Conservation (phyloP, 2,888 invertebrate species). For the Myopa tessellatipennis region DNA sequence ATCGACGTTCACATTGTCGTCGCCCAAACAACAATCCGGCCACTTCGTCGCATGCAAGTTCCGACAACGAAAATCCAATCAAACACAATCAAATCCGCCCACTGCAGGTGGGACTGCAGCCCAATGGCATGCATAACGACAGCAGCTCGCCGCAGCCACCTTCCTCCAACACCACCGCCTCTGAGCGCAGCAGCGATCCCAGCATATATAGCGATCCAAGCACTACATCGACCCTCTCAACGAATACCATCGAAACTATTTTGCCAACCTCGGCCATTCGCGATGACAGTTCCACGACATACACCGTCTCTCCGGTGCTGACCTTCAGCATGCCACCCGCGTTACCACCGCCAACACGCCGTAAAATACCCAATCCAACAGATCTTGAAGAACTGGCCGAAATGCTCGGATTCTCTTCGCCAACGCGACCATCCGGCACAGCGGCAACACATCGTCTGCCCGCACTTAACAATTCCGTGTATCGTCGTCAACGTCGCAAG, state of each 20-base stretch:
- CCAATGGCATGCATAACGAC: slow-evolving; percentile 49
- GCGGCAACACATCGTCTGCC: slow-evolving; percentile 49
- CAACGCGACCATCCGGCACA: slow-evolving; percentile 41
- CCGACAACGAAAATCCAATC: slow-evolving; percentile 46
- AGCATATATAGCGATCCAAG: slow-evolving; percentile 51
- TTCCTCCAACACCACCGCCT: slow-evolving; percentile 44
- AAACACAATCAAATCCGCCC: slow-evolving; percentile 68
- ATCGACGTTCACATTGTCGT: slow-evolving; percentile 64
- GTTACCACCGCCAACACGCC: slow-evolving; percentile 69
- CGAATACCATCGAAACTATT: slow-evolving; percentile 58
- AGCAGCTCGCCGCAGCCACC: slow-evolving; percentile 52
- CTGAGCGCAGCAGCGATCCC: slow-evolving; percentile 54
- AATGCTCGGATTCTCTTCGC: slow-evolving; percentile 69
- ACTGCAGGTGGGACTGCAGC: slow-evolving; percentile 54
- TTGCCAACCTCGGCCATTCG: slow-evolving; percentile 66
- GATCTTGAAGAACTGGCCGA: slow-evolving; percentile 72
- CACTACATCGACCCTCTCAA: slow-evolving; percentile 43
- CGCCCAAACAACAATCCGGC: slow-evolving; percentile 43
- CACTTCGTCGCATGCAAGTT: background rate
- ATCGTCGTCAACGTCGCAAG: slow-evolving; percentile 67
- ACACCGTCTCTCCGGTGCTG: slow-evolving; percentile 49
- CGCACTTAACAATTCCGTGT: slow-evolving; percentile 56
- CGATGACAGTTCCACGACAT: slow-evolving; percentile 62
- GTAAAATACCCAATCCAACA: slow-evolving; percentile 69
- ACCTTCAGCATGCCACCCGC: slow-evolving; percentile 65